A percentile compares a stretch with the other conserved stretches of the same genome.
phyloP scores from a whole-genome alignment of 2,797 vertebrate species.

The Poecilia picta region DNA sequence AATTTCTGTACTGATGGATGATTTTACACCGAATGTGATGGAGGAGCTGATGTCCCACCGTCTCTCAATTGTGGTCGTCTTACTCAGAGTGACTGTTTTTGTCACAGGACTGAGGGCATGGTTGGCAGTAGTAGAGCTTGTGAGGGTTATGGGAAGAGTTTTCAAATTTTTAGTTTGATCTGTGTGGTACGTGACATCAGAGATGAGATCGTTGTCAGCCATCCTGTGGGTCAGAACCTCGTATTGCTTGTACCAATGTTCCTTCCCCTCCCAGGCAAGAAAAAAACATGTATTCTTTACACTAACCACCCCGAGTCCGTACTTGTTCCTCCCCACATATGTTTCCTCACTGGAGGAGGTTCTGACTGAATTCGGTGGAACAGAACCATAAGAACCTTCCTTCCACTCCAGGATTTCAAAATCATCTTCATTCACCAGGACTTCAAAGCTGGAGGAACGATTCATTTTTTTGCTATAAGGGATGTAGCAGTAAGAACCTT shows the following conservation, averaged over 20 bases:
- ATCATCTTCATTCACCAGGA: constrained; percentile 67
- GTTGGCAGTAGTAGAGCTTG: constrained; percentile 47
- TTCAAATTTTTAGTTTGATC: too few relatives aligned
- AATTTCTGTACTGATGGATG: constrained; percentile 37
- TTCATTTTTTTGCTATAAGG: too few relatives aligned
- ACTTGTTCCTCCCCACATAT: constrained; percentile 68
- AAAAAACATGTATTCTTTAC: constrained; percentile 44
- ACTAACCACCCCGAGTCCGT: constrained; percentile 69
- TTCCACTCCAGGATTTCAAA: constrained; percentile 70
- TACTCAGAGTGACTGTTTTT: constrained; percentile 41
- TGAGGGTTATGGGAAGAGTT: too few relatives aligned
- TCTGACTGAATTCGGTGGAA: constrained; percentile 50
- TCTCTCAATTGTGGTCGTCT: constrained; percentile 32
- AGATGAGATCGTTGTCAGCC: constrained; percentile 40
- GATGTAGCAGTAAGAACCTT: constrained; percentile 58
- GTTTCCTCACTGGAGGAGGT: constrained; percentile 35
- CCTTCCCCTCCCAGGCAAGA: constrained; percentile 52
- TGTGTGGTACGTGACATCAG: too few relatives aligned
- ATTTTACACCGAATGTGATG: constrained; percentile 30
- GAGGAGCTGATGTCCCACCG: constrained; percentile 60
- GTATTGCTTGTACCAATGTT: constrained; percentile 63
- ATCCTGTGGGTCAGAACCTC: constrained; percentile 58
- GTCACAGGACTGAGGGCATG: constrained; percentile 28
- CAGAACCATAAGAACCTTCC: constrained; percentile 41
- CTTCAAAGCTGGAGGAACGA: constrained; percentile 28